These are phyloP conservation scores for Cathartes aura DNA, from an alignment of 2,113 vertebrate species.

Conservation along the genomic window DNA sequence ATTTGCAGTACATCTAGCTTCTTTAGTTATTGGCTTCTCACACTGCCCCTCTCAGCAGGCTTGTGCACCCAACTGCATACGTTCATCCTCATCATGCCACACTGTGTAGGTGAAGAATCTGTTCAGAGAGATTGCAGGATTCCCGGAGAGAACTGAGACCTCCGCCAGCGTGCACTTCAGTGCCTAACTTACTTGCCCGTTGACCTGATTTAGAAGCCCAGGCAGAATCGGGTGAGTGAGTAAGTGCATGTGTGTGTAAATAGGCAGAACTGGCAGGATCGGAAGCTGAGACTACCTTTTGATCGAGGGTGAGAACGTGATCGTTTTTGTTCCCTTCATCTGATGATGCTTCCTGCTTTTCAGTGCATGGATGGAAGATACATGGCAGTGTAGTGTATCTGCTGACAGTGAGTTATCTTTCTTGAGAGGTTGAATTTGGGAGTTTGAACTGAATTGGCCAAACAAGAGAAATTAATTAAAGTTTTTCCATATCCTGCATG, in stretches of 20 bases:
- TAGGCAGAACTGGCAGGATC: background rate
- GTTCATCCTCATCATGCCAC: background rate
- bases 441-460: background rate
- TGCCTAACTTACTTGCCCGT: background rate
- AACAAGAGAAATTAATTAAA: background rate
- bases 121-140: background rate
- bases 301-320: accelerated
- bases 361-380: accelerated
- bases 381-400: background rate
- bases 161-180: accelerated
- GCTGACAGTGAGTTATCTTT: background rate
- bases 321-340: background rate
- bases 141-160: background rate
- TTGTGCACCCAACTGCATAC: accelerated
- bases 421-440: background rate
- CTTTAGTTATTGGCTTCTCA: background rate
- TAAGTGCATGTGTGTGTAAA: background rate
- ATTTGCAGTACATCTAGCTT: background rate
- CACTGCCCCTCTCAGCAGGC: background rate
- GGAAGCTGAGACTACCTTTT: background rate
- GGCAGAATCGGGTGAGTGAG: background rate
- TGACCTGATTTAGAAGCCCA: background rate
- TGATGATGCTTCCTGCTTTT: background rate
- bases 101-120: background rate
- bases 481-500: background rate